phyloP scores from a whole-genome alignment of 2,113 vertebrate genomes.

The Centropristis striata region DNA sequence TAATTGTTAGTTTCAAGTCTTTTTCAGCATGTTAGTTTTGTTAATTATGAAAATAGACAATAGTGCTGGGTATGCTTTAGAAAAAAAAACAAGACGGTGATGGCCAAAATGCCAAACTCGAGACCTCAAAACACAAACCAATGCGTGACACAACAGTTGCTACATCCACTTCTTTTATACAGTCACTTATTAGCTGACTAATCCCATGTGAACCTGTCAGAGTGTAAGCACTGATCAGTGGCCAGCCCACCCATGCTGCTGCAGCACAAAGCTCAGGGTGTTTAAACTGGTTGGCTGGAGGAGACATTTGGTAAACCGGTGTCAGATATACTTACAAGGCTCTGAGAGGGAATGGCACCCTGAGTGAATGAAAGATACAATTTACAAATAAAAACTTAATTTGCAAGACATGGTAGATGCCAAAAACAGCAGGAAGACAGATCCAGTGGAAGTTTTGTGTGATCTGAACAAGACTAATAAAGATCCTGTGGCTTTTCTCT shows the following conservation, averaged over 20 bases:
- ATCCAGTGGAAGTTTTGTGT: constrained; percentile 1
- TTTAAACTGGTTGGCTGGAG: constrained; percentile 12
- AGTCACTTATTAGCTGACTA: constrained; percentile 23
- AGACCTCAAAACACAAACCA: too few species aligned
- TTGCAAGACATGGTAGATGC: background rate
- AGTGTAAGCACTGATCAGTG: constrained; percentile 45
- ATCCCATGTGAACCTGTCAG: constrained; percentile 24
- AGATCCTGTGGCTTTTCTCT: background rate
- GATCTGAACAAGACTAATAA: background rate
- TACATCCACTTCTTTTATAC: too few species aligned
- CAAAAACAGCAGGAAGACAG: constrained; percentile 17
- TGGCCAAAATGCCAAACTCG: too few species aligned
- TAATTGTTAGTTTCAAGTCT: too few species aligned
- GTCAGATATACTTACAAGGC: constrained; percentile 84
- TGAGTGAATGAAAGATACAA: constrained; percentile 77
- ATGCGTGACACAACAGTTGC: too few species aligned
- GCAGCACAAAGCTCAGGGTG: constrained; percentile 48
- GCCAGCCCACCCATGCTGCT: constrained; percentile 50
- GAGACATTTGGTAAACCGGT: constrained; percentile 31
- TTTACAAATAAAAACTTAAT: constrained; percentile 34
- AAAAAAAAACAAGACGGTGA: too few species aligned
- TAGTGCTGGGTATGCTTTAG: too few species aligned
- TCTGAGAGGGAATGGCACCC: constrained; percentile 84
- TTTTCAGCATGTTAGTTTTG: too few species aligned
- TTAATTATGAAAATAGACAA: too few species aligned